Percentiles rank a stretch among this genome's conserved stretches.
phyloP scores from a whole-genome alignment of 2,888 invertebrate genomes.

The Clusia tigrina region DNA sequence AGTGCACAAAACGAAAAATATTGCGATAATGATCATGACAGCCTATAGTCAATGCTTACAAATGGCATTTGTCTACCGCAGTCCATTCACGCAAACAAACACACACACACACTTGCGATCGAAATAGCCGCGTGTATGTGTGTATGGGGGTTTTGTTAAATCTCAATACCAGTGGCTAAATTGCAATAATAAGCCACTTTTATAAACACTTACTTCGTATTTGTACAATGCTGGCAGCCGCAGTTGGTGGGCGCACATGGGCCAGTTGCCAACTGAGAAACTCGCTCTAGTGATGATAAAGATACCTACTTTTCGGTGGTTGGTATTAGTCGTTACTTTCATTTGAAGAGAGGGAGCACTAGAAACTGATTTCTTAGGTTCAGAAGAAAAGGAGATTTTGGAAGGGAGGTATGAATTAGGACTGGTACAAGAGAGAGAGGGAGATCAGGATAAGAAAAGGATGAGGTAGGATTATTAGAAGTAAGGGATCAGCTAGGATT shows the following conservation, averaged over 20 bases:
- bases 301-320: too few species aligned
- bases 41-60: slow-evolving; percentile 61
- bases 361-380: too few species aligned
- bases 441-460: too few species aligned
- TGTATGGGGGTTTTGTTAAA: slow-evolving; percentile 44
- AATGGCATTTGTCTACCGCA: slow-evolving; percentile 53
- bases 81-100: slow-evolving; percentile 23
- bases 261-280: too few species aligned
- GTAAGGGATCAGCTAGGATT: too few species aligned
- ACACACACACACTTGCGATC: slow-evolving; percentile 29
- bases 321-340: too few species aligned
- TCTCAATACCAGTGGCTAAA: slow-evolving; percentile 64
- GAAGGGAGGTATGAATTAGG: too few species aligned
- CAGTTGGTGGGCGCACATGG: slow-evolving; percentile 57
- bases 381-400: too few species aligned
- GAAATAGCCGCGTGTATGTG: neutral
- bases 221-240: slow-evolving; percentile 36
- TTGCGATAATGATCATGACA: slow-evolving; percentile 63
- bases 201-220: slow-evolving; percentile 45
- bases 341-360: too few species aligned
- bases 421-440: too few species aligned
- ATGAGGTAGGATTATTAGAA: too few species aligned
- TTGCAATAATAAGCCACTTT: slow-evolving; percentile 62
- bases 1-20: slow-evolving; percentile 29
- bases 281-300: too few species aligned